A percentile compares a stretch with the other conserved stretches of the same genome.
Conservation (phyloP, 2,797 vertebrate genomes). For the Rhincodon typus region DNA sequence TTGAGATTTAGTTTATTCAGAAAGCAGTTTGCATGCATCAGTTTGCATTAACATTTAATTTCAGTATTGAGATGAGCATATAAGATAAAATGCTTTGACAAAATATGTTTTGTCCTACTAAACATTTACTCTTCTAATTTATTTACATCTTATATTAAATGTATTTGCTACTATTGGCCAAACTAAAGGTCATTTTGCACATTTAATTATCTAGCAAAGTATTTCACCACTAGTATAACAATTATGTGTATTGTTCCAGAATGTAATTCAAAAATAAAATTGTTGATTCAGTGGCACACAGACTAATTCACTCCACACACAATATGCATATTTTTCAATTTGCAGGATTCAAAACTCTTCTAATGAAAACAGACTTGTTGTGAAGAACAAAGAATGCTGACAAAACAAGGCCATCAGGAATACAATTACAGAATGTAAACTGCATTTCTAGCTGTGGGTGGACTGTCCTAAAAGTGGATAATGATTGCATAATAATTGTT, state of each 20-base stretch:
- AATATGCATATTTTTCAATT: too few relatives aligned
- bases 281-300: neutral
- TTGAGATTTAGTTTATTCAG: too few relatives aligned
- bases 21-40: too few relatives aligned
- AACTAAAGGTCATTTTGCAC: neutral
- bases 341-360: neutral
- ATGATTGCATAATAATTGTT: constrained; percentile 11
- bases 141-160: neutral
- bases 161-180: neutral
- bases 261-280: neutral
- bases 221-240: neutral
- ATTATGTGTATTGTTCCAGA: neutral
- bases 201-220: neutral
- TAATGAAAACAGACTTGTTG: neutral
- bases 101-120: too few relatives aligned
- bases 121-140: neutral
- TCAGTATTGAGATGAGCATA: too few relatives aligned
- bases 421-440: neutral
- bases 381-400: neutral
- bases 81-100: too few relatives aligned
- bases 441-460: neutral
- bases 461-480: neutral
- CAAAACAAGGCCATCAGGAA: neutral
- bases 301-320: neutral
- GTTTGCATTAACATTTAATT: neutral